These are phyloP conservation scores for Lepisosteus oculatus DNA, from an alignment of 2,113 vertebrate genomes.

Conservation along the genomic window DNA sequence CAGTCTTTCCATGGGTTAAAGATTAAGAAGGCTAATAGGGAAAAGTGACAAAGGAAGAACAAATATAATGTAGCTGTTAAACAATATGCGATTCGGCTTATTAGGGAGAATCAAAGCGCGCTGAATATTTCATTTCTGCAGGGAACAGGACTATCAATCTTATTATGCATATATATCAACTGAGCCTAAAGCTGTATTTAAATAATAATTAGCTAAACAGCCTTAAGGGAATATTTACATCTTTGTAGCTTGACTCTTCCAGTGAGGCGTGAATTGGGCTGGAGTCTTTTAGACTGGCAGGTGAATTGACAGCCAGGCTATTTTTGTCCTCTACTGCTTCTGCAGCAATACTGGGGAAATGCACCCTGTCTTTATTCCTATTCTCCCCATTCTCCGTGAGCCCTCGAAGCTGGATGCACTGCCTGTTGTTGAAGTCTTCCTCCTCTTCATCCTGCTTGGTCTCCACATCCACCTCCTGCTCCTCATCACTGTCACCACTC, in stretches of 20 bases:
- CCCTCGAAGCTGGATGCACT: constrained; percentile 59
- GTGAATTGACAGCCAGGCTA: constrained; percentile 58
- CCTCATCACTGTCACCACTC: constrained; percentile 76
- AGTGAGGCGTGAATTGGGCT: constrained; percentile 67
- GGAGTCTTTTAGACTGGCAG: constrained; percentile 61
- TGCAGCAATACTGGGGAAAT: constrained; percentile 56
- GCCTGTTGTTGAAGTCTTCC: constrained; percentile 48
- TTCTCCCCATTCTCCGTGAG: constrained; percentile 58
- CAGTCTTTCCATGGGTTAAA: constrained; percentile 65
- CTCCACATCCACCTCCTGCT: constrained; percentile 91
- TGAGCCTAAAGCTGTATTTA: constrained; percentile 70
- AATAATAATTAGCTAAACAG: constrained; percentile 74
- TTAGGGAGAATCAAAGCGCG: constrained; percentile 68
- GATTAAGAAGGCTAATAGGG: constrained; percentile 68
- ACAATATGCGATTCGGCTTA: constrained; percentile 64
- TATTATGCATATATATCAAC: constrained; percentile 71
- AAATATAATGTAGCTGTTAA: constrained; percentile 64
- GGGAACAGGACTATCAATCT: constrained; percentile 66
- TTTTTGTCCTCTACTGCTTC: constrained; percentile 68
- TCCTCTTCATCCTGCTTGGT: constrained; percentile 84
- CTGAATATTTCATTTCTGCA: constrained; percentile 78
- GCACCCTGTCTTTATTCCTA: constrained; percentile 61
- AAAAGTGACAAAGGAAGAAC: constrained; percentile 59
- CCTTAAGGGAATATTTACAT: constrained; percentile 86
- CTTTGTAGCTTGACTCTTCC: constrained; percentile 88